A percentile compares a stretch with the other conserved stretches of the same genome.
phyloP scores from a whole-genome alignment of 1,140 invertebrate species.

The Pteromalus puparum region DNA sequence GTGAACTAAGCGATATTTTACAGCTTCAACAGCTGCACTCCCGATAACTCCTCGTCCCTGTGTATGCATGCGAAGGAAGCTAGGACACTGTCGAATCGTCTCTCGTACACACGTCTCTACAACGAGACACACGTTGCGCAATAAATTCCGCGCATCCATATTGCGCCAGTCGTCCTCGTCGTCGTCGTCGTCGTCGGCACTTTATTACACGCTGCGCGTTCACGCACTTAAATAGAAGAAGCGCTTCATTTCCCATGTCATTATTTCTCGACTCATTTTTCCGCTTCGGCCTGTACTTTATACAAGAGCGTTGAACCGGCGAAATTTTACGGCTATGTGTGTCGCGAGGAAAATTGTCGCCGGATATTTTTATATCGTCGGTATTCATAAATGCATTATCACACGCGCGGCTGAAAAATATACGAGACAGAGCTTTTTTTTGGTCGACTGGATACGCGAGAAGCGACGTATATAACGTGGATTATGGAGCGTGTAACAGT shows the following conservation, averaged over 20 bases:
- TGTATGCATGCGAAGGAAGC: neutral
- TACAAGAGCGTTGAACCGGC: too few relatives aligned
- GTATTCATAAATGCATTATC: neutral
- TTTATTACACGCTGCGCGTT: neutral
- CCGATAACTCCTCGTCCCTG: neutral
- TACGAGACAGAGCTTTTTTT: neutral
- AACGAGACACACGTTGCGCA: neutral
- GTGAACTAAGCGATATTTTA: slow-evolving; percentile 23
- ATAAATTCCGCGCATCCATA: slow-evolving; percentile 4
- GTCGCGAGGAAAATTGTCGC: neutral
- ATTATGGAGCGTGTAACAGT: neutral
- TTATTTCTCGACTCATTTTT: neutral
- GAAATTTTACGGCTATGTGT: too few relatives aligned
- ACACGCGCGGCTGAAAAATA: neutral
- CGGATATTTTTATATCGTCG: neutral
- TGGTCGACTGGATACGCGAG: neutral
- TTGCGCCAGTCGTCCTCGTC: neutral
- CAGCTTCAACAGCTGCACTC: neutral
- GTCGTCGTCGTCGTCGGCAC: neutral
- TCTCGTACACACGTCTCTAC: too few relatives aligned
- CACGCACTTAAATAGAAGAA: neutral
- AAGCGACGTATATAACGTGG: neutral
- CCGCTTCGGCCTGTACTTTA: neutral
- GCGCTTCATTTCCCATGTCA: neutral
- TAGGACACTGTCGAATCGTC: neutral